A percentile compares a stretch with the other conserved stretches of the same genome.
Evolutionary conservation across 2,797 vertebrate species (phyloP).

Genomic region (Sebastes iracundus): DNA sequence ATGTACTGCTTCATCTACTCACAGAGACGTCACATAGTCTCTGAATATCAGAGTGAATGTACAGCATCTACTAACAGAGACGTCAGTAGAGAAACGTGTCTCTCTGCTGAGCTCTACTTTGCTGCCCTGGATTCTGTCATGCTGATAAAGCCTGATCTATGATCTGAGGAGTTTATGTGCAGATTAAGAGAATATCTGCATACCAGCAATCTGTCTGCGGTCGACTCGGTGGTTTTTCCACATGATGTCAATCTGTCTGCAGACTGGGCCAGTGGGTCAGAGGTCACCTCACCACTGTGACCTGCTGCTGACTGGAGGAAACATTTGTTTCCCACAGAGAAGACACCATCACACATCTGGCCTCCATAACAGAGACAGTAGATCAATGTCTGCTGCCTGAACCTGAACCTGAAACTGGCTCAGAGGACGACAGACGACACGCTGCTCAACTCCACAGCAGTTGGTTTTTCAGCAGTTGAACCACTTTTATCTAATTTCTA

Average conservation of each 20-base stretch:
- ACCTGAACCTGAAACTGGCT: neutral
- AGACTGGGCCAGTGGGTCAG: conserved; percentile 58
- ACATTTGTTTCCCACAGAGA: neutral
- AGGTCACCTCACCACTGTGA: conserved; percentile 25
- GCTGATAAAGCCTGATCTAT: conserved; percentile 35
- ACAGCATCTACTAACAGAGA: neutral
- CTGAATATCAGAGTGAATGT: neutral
- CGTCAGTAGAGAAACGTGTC: neutral
- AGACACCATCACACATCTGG: conserved; percentile 17
- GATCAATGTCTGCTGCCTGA: neutral
- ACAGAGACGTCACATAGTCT: too few relatives aligned
- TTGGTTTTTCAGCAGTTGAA: neutral
- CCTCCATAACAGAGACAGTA: neutral
- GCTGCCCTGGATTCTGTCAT: conserved; percentile 38
- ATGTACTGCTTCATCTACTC: too few relatives aligned
- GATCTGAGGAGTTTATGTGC: conserved; percentile 52
- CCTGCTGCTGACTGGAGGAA: conserved; percentile 1
- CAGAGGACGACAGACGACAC: neutral
- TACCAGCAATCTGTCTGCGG: conserved; percentile 19
- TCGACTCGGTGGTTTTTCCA: neutral
- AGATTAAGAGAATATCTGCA: conserved; percentile 56
- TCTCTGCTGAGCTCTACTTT: conserved; percentile 46
- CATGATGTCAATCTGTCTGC: conserved; percentile 34
- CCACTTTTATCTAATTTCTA: neutral
- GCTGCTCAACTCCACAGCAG: neutral